Evolutionary conservation across 2,888 invertebrate species (phyloP).

Genomic region (Geotrupes spiniger): DNA sequence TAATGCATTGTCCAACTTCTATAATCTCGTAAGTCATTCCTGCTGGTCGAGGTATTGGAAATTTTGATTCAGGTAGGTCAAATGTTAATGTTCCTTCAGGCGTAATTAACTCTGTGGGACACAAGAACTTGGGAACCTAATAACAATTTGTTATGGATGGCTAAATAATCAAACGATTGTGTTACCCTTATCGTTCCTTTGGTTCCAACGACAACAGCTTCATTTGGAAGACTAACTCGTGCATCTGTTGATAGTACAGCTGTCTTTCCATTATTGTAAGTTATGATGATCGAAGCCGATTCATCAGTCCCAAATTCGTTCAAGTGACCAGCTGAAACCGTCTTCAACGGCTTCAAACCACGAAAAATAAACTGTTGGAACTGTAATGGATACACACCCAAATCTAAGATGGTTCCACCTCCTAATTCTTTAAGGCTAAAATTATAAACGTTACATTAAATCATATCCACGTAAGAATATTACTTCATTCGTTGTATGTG

Average conservation of each 20-base stretch:
- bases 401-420: conserved; percentile 74
- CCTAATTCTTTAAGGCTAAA: conserved; percentile 55
- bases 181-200: conserved; percentile 62
- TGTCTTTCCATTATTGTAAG: conserved; percentile 61
- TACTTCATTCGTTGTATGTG: conserved; percentile 62
- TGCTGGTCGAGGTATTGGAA: conserved; percentile 57
- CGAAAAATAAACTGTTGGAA: conserved; percentile 66
- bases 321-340: conserved; percentile 66
- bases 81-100: conserved; percentile 62
- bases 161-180: too few relatives aligned
- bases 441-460: neutral
- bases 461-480: neutral
- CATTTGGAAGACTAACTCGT: conserved; percentile 57
- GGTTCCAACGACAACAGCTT: conserved; percentile 64
- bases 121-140: conserved; percentile 63
- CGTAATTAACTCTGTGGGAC: conserved; percentile 63
- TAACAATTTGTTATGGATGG: neutral
- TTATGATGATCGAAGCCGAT: conserved; percentile 61
- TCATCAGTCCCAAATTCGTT: conserved; percentile 71
- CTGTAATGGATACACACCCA: conserved; percentile 76
- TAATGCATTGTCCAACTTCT: conserved; percentile 70
- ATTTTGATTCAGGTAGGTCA: conserved; percentile 62
- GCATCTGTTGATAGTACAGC: conserved; percentile 63
- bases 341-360: conserved; percentile 63
- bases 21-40: conserved; percentile 75